A percentile compares a stretch with the other conserved stretches of the same genome.
Evolutionary conservation across 2,888 invertebrate genomes (phyloP).

Genomic region (Heliconius charithonia): DNA sequence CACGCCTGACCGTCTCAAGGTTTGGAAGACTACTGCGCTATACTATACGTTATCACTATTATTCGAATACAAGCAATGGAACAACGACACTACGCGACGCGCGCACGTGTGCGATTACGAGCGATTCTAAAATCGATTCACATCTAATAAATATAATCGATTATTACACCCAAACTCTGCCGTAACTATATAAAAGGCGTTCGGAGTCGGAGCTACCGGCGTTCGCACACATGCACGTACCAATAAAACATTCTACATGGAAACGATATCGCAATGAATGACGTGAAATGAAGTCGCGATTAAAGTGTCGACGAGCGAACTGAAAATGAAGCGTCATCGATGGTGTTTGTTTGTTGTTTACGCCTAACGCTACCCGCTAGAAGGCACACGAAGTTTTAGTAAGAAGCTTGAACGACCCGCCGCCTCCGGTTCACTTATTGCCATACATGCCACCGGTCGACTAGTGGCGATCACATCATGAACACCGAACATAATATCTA

Average conservation of each 20-base stretch:
- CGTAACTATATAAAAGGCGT: slow-evolving; percentile 12
- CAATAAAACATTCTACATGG: slow-evolving; percentile 61
- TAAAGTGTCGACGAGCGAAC: slow-evolving; percentile 41
- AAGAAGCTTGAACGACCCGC: slow-evolving; percentile 79
- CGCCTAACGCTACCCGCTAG: slow-evolving; percentile 83
- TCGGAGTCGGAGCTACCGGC: slow-evolving; percentile 4
- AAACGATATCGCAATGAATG: slow-evolving; percentile 55
- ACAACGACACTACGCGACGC: slow-evolving; percentile 47
- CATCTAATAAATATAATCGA: slow-evolving; percentile 27
- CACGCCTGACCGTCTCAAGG: slow-evolving; percentile 70
- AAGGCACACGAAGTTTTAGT: slow-evolving; percentile 83
- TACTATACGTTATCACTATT: slow-evolving; percentile 75
- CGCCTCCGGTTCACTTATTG: slow-evolving; percentile 46
- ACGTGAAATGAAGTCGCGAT: slow-evolving; percentile 48
- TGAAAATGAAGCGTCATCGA: slow-evolving; percentile 54
- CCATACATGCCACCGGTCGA: slow-evolving; percentile 43
- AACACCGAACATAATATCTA: slow-evolving; percentile 72
- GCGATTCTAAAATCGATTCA: slow-evolving; percentile 16
- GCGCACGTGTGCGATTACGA: slow-evolving; percentile 24
- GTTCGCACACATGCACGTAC: slow-evolving; percentile 19
- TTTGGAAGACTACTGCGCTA: slow-evolving; percentile 84
- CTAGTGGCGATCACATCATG: slow-evolving; percentile 57
- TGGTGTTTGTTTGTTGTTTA: slow-evolving; percentile 72
- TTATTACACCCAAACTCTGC: slow-evolving; percentile 2
- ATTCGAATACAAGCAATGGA: slow-evolving; percentile 69